phyloP scores from a whole-genome alignment of 1,140 invertebrate species.

The Polypedilum pembai region DNA sequence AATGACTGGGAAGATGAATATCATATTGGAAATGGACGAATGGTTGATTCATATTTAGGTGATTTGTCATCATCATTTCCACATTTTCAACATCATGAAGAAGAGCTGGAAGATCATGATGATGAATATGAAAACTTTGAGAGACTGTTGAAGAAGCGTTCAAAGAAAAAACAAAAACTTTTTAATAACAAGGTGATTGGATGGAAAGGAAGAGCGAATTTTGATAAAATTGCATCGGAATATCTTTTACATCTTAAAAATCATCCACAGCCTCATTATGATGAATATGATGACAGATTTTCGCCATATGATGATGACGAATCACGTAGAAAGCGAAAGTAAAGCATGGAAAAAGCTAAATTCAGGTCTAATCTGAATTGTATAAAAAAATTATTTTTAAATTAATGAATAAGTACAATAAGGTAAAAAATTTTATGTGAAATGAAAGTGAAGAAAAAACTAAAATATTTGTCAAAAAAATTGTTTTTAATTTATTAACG shows the following conservation, averaged over 20 bases:
- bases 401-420: neutral
- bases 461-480: neutral
- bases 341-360: neutral
- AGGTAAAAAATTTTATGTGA: neutral
- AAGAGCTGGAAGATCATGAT: neutral
- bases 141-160: neutral
- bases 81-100: neutral
- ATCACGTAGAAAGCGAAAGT: neutral
- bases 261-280: neutral
- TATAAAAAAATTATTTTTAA: too few relatives aligned
- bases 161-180: neutral
- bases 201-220: neutral
- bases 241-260: neutral
- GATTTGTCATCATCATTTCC: neutral
- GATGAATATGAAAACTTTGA: constrained; percentile 7
- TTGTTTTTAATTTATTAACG: too few relatives aligned
- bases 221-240: neutral
- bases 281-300: neutral
- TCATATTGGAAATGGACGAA: neutral
- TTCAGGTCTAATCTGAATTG: too few relatives aligned
- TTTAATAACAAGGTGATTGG: neutral
- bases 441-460: neutral
- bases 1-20: neutral
- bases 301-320: neutral
- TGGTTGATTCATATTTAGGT: neutral